Evolutionary conservation across 2,888 invertebrate species (phyloP).

Genomic region (Biston stratarius): DNA sequence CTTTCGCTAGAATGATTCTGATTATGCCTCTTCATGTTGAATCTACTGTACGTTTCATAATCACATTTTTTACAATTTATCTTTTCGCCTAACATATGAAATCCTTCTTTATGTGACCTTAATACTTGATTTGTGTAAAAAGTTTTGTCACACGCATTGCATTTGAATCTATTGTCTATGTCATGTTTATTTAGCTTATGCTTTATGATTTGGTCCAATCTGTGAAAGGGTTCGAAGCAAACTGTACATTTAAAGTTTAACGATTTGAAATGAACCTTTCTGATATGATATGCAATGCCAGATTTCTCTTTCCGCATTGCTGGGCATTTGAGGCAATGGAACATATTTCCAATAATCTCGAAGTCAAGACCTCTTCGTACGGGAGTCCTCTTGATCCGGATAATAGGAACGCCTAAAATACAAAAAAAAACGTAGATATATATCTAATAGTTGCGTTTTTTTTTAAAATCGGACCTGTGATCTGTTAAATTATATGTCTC

Average conservation of each 20-base stretch:
- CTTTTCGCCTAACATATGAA: constrained; percentile 20
- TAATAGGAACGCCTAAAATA: background rate
- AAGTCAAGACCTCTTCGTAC: background rate
- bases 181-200: constrained; percentile 18
- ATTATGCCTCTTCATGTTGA: constrained; percentile 12
- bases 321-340: constrained; percentile 8
- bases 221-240: background rate
- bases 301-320: too few relatives aligned
- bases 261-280: background rate
- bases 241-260: constrained; percentile 2
- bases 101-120: background rate
- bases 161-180: constrained; percentile 19
- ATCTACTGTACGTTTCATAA: constrained; percentile 2
- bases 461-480: background rate
- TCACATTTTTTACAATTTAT: constrained; percentile 12
- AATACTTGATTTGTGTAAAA: background rate
- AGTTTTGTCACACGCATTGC: constrained; percentile 15
- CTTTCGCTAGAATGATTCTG: constrained; percentile 12
- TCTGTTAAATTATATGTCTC: too few relatives aligned
- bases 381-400: background rate
- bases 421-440: background rate
- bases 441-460: background rate
- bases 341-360: background rate
- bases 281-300: background rate
- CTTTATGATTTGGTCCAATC: background rate